phyloP scores from a whole-genome alignment of 2,113 vertebrate genomes.

The Scomber scombrus region DNA sequence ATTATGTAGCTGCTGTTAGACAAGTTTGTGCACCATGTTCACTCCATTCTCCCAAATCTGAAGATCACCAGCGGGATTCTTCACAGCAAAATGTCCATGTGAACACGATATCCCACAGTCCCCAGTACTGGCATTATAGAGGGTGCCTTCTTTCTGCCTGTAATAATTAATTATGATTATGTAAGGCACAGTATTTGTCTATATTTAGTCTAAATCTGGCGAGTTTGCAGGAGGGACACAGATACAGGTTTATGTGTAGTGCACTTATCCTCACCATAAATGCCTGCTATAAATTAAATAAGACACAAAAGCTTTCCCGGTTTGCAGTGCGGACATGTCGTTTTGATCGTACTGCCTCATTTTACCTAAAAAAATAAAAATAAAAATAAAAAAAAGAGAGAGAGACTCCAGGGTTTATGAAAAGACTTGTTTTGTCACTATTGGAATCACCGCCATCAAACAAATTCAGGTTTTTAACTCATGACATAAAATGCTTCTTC shows the following conservation, averaged over 20 bases:
- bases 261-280: slow-evolving; percentile 77
- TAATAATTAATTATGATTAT: slow-evolving; percentile 8
- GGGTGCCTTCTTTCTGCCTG: slow-evolving; percentile 70
- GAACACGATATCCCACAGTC: slow-evolving; percentile 46
- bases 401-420: slow-evolving; percentile 18
- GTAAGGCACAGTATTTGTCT: slow-evolving; percentile 18
- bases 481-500: neutral
- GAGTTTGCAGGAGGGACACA: slow-evolving; percentile 58
- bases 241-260: slow-evolving; percentile 59
- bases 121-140: slow-evolving; percentile 51
- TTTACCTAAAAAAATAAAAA: slow-evolving; percentile 13
- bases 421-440: neutral
- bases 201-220: slow-evolving; percentile 39
- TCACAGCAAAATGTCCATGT: slow-evolving; percentile 52
- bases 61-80: slow-evolving; percentile 73
- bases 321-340: slow-evolving; percentile 28
- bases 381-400: too few species aligned
- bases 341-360: slow-evolving; percentile 57
- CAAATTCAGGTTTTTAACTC: neutral
- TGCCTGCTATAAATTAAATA: slow-evolving; percentile 68
- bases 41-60: slow-evolving; percentile 21
- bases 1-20: slow-evolving; percentile 37
- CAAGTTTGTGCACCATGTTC: slow-evolving; percentile 29
- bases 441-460: neutral
- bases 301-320: slow-evolving; percentile 38